Base-by-base conservation (phyloP, 2,888 invertebrate species). In the Oligia latruncula region DNA sequence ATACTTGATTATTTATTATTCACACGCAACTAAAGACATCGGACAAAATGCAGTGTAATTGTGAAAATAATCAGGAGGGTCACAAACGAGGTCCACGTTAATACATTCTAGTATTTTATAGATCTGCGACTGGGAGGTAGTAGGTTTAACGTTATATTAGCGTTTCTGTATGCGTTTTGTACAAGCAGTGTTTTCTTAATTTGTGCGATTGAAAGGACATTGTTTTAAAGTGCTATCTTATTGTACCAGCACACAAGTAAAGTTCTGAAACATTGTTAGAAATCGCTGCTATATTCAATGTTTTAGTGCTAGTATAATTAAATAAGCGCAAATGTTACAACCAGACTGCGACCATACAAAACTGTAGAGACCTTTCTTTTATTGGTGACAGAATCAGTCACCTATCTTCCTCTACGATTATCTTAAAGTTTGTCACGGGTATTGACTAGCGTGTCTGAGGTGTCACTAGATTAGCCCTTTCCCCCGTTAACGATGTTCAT, bases 1-100 rank as follows among this genome's bases (percentile, higher is more conserved):
- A 87, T 89, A 89, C 91, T 90, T 93, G 91, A 93, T 94, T 94
- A 94, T 93, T 94, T 94, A 94, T 93, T 92, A 94, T 94, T 92
- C 93, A 94, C 95, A 94, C 93, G 94, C 93, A 85, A 89, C 87
- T 83, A 71, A 71, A 84, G 80, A 75, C 81, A 80, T 78, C 71
- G 78, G 68, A 83, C 82, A 83, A 89, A 88, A 86, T 86, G 84
- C 77, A 74, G 49, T 74, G 80, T 81, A 70, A 79, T 89, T 89
- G 78, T 88, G 81, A 83, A 88, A 83, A 88, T 84, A 77, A 83
- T 84, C 81, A 66, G 15, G 46, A 62, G 68, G 84, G 49, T 80
- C 70, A 74, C 73, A 71, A 77, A 71, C 68, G 49, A 71, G 60
- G 35, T 60, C 15, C n/a, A 77, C 13, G 62, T 66, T 29, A 77